Base-by-base conservation (phyloP, 2,113 vertebrate species). In the Cinclus cinclus region DNA sequence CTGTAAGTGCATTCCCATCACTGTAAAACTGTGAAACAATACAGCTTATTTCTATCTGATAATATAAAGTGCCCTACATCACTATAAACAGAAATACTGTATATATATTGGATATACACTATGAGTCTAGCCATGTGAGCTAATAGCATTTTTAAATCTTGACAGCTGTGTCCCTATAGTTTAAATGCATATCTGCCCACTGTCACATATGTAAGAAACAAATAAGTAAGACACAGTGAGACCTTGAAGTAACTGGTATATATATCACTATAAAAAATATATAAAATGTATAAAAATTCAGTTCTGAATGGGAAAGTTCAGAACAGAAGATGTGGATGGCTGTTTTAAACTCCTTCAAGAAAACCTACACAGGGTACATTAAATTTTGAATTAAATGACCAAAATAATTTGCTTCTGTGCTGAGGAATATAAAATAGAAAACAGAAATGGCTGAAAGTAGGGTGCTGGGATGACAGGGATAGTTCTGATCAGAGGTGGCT, bases 1-100 rank as follows among this genome's bases (percentile, higher is more conserved):
- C 47, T 35, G 22, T 62, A 89, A 94, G 71, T 70, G 73, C 55
- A 78, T 90, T 90, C 71, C 59, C 71, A 86, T 77, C 71, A 59
- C 47, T 52, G 39, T 47, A 88, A 74, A 96, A 92, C 60, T 59
- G 42, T 58, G 68, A 87, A 94, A 92, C 1, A 24, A 50, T 42
- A 44, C 60, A 67, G 76, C 39, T 93, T 96, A 90, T 74, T 90
- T 90, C 33, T 83, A 35, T 88, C n/a, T 81, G 56, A 92, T 55
- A 41, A 81, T 89, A 47, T 63, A 59, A 93, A 93, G 60, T 63
- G 42, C 59, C 42, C 55, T 74, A 70, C 47, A 85, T 83, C 50
- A 59, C 30, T 86, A 77, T 63, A 83, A 92, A 94, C 55, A 88
- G 56, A 92, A 67, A 70, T 56, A 50, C 28, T 83, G 39, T 90